Conservation (phyloP, 2,113 vertebrate genomes). For the Tor tambroides region DNA sequence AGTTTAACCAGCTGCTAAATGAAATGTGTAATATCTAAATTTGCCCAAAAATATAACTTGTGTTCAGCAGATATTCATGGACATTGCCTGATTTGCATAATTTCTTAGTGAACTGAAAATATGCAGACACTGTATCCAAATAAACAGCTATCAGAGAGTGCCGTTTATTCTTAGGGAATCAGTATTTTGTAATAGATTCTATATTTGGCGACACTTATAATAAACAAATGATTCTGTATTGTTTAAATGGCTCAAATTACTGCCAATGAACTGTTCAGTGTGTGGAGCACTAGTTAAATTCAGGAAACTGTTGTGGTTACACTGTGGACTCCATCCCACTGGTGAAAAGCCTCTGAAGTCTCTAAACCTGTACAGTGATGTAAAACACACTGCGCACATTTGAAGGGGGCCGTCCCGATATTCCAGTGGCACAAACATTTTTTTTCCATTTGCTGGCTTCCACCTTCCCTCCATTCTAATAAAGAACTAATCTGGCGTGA, state of each 20-base stretch:
- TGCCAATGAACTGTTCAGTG: background rate
- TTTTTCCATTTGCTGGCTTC: slow-evolving; percentile 52
- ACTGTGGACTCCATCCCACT: background rate
- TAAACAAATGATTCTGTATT: background rate
- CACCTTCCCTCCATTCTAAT: slow-evolving; percentile 67
- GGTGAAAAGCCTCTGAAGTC: background rate
- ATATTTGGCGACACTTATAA: background rate
- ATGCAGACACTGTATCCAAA: background rate
- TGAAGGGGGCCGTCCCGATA: background rate
- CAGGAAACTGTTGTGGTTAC: slow-evolving; percentile 38
- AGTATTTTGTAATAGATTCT: slow-evolving; percentile 1
- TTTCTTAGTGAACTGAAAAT: background rate
- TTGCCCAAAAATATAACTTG: background rate
- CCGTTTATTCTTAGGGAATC: background rate
- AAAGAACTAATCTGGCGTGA: slow-evolving; percentile 75
- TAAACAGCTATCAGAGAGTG: background rate
- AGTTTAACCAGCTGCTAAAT: background rate
- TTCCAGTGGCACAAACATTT: slow-evolving; percentile 46
- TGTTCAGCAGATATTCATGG: background rate
- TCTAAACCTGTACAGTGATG: slow-evolving; percentile 17
- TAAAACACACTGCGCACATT: slow-evolving; percentile 17
- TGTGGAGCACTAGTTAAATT: slow-evolving; percentile 2
- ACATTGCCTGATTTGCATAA: background rate
- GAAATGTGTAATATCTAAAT: background rate
- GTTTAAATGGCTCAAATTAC: slow-evolving; percentile 14